Evolutionary conservation across 2,113 vertebrate genomes (phyloP).

Genomic region (Ia io): DNA sequence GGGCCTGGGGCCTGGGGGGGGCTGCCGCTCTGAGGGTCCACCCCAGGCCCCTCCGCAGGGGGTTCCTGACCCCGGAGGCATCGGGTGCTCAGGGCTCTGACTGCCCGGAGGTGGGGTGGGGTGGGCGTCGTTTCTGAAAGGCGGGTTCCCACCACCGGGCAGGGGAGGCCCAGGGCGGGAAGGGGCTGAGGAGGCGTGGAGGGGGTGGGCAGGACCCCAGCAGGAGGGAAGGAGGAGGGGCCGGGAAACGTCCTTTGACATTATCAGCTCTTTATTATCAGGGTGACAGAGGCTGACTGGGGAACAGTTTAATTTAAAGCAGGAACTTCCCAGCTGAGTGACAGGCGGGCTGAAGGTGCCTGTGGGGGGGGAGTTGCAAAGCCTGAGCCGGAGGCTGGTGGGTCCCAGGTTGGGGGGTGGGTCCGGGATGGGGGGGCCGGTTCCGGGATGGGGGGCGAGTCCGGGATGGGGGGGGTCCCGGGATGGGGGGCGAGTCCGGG

Average conservation of each 20-base stretch:
- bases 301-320: accelerated
- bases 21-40: background rate
- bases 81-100: accelerated
- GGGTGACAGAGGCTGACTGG: accelerated
- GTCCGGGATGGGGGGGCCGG: no score
- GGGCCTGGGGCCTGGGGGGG: no score
- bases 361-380: background rate
- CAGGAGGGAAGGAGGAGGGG: background rate
- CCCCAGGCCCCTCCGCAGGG: background rate
- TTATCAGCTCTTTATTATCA: background rate
- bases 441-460: no score
- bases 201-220: background rate
- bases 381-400: background rate
- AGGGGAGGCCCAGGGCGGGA: background rate
- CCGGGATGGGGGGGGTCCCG: no score
- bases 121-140: background rate
- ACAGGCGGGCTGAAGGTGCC: background rate
- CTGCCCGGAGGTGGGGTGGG: background rate
- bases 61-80: background rate
- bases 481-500: no score
- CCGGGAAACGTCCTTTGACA: accelerated
- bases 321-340: background rate
- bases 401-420: background rate
- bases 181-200: background rate
- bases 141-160: background rate